Evolutionary conservation across 2,888 invertebrate genomes (phyloP).

Genomic region (Megastigmus dorsalis): DNA sequence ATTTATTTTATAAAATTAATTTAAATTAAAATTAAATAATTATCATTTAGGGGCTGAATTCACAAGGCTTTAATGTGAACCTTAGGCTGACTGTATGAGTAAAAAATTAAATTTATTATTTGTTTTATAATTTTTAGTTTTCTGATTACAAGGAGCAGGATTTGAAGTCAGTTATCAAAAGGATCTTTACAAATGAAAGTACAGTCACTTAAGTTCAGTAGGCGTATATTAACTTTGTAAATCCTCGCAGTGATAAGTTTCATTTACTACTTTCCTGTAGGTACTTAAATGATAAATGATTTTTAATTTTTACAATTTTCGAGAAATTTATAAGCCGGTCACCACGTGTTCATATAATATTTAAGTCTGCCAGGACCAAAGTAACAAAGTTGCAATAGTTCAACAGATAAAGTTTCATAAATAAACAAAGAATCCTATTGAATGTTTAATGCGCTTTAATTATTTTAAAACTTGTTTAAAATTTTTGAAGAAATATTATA

Average conservation of each 20-base stretch:
- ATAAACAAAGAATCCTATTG: too few relatives aligned
- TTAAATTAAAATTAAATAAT: slow-evolving; percentile 4
- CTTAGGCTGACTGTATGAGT: slow-evolving; percentile 31
- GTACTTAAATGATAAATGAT: slow-evolving; percentile 23
- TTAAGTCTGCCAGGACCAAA: slow-evolving; percentile 52
- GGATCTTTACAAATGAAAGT: slow-evolving; percentile 15
- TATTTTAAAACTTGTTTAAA: too few relatives aligned
- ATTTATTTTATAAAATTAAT: neutral
- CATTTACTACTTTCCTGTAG: slow-evolving; percentile 21
- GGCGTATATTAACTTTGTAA: neutral
- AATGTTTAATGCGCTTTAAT: too few relatives aligned
- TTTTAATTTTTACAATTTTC: slow-evolving; percentile 40
- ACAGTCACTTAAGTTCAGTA: slow-evolving; percentile 5
- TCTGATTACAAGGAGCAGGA: slow-evolving; percentile 35
- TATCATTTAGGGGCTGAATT: slow-evolving; percentile 19
- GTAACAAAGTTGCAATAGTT: slow-evolving; percentile 47
- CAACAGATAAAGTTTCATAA: slow-evolving; percentile 25
- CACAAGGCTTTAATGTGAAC: slow-evolving; percentile 20
- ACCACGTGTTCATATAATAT: slow-evolving; percentile 50
- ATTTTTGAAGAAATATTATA: too few relatives aligned
- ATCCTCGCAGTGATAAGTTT: slow-evolving; percentile 19
- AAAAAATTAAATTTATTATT: slow-evolving; percentile 23
- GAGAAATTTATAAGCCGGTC: slow-evolving; percentile 30
- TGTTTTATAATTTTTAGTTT: slow-evolving; percentile 42
- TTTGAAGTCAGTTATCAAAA: slow-evolving; percentile 49